Conservation (phyloP, 2,797 vertebrate genomes). For the Etheostoma nigrum region DNA sequence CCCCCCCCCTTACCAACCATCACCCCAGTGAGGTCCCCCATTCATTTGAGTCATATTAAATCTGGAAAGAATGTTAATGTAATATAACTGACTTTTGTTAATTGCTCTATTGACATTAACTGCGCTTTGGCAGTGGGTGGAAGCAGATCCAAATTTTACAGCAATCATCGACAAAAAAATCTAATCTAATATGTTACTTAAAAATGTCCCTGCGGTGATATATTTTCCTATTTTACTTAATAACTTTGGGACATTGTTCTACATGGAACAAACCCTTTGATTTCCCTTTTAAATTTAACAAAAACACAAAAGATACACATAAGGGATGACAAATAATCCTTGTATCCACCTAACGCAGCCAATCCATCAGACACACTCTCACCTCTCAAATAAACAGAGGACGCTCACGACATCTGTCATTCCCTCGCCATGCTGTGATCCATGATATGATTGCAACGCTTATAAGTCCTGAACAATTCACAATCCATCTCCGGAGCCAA, state of each 20-base stretch:
- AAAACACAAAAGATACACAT: slow-evolving; percentile 51
- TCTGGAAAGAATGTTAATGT: slow-evolving; percentile 24
- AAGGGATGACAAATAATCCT: slow-evolving; percentile 64
- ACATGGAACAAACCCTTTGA: slow-evolving; percentile 22
- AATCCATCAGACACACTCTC: slow-evolving; percentile 69
- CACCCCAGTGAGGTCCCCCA: slow-evolving; percentile 45
- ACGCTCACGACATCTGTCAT: slow-evolving; percentile 74
- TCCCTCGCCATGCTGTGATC: slow-evolving; percentile 70
- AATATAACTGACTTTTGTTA: slow-evolving; percentile 10
- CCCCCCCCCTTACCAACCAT: slow-evolving; percentile 17
- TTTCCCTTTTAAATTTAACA: slow-evolving; percentile 34
- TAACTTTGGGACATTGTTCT: slow-evolving; percentile 5
- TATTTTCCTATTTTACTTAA: not conserved
- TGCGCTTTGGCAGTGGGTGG: not conserved
- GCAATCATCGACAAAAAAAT: not conserved
- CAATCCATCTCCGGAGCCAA: slow-evolving; percentile 74
- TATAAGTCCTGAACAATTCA: slow-evolving; percentile 65
- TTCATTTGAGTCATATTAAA: slow-evolving; percentile 47
- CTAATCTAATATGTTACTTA: not conserved
- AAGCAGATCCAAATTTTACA: not conserved
- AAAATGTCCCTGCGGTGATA: slow-evolving; percentile 10
- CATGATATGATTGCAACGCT: slow-evolving; percentile 72
- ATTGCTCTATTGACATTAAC: slow-evolving; percentile 40
- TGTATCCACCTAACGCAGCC: slow-evolving; percentile 47
- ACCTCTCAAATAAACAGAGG: slow-evolving; percentile 71